Evolutionary conservation across 2,888 invertebrate genomes (phyloP).

Genomic region (Diaphora mendica): DNA sequence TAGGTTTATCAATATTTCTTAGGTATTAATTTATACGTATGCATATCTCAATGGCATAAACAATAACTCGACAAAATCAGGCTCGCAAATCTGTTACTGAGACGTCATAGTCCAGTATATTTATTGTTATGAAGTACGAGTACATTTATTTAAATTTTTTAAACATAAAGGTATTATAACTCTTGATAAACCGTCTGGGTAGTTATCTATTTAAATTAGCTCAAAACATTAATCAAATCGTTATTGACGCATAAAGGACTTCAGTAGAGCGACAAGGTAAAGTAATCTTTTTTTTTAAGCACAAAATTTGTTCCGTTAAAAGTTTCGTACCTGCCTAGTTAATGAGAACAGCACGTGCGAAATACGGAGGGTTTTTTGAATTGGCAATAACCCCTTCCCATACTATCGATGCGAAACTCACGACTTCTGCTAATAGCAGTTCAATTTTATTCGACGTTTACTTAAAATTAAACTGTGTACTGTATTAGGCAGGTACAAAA

Average conservation of each 20-base stretch:
- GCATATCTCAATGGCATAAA: background rate
- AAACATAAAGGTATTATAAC: background rate
- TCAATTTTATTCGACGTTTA: background rate
- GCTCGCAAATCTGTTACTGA: background rate
- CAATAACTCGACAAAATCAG: background rate
- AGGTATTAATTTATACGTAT: too few relatives aligned
- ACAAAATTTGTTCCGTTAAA: background rate
- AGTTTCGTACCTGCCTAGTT: too few relatives aligned
- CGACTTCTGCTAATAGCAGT: background rate
- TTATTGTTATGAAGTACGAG: background rate
- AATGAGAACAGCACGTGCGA: too few relatives aligned
- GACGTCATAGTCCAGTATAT: too few relatives aligned
- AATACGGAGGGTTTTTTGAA: background rate
- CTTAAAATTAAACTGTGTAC: background rate
- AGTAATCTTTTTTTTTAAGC: background rate
- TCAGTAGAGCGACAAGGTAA: slow-evolving; percentile 12
- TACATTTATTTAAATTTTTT: background rate
- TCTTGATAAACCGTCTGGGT: background rate
- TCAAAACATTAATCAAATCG: background rate
- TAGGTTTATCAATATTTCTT: too few relatives aligned
- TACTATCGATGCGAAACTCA: too few relatives aligned
- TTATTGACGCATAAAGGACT: slow-evolving; percentile 20
- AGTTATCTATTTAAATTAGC: background rate
- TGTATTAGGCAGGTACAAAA: background rate
- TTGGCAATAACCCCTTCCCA: too few relatives aligned